Conservation (phyloP, 2,113 vertebrate species). For the Cacatua alba region DNA sequence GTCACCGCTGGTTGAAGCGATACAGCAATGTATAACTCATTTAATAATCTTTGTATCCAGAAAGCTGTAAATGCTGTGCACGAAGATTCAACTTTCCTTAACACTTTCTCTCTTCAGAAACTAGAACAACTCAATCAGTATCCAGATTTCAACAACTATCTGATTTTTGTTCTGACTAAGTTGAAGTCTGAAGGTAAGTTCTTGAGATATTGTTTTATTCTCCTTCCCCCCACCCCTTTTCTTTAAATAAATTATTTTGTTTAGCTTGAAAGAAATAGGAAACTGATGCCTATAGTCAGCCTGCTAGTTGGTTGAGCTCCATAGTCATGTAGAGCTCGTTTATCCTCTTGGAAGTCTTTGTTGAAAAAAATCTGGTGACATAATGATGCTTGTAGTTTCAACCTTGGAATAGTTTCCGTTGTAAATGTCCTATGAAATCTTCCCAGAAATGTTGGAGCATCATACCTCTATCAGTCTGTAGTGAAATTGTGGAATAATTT, state of each 20-base stretch:
- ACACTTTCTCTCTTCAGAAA: conserved; percentile 85
- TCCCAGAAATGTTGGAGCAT: background rate
- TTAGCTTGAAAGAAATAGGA: background rate
- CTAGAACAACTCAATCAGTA: conserved; percentile 98
- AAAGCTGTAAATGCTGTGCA: background rate
- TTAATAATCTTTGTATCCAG: background rate
- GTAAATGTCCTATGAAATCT: background rate
- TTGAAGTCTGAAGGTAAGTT: conserved; percentile 96
- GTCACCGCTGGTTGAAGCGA: background rate
- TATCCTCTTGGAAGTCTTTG: background rate
- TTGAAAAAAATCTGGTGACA: no score
- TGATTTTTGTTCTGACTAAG: conserved; percentile 98
- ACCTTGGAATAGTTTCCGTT: no score
- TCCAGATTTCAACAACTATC: conserved; percentile 98
- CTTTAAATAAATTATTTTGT: background rate
- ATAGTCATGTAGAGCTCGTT: background rate
- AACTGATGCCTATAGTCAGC: background rate
- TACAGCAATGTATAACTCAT: background rate
- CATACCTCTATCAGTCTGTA: background rate
- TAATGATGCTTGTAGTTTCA: no score
- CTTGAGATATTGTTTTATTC: background rate
- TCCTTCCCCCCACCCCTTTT: background rate
- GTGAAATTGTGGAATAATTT: background rate
- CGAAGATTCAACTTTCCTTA: conserved; percentile 75
- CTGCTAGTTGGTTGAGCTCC: background rate